These are phyloP conservation scores for Anarhynchus alexandrinus DNA, from an alignment of 2,113 vertebrate genomes.

Conservation along the genomic window DNA sequence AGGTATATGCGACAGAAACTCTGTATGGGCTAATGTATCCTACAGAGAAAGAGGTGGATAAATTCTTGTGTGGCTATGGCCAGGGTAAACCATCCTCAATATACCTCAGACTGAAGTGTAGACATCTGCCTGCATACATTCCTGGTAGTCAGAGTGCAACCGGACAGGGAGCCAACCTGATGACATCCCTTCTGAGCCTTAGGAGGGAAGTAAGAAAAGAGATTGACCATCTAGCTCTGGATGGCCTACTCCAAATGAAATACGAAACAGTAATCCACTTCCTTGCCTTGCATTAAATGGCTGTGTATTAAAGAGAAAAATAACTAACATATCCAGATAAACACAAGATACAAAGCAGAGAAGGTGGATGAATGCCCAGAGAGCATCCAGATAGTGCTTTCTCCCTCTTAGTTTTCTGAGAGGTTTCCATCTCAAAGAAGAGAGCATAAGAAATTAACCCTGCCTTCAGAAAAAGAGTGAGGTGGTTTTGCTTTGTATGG, in stretches of 20 bases:
- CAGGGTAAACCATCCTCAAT: not conserved
- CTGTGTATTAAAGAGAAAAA: not conserved
- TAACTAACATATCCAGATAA: not conserved
- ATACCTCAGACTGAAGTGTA: not conserved
- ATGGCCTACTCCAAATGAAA: not conserved
- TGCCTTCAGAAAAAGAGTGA: not conserved
- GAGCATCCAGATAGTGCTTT: not conserved
- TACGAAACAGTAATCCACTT: not conserved
- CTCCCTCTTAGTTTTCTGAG: not conserved
- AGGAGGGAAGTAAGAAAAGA: not conserved
- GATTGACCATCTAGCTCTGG: not conserved
- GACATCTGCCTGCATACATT: not conserved
- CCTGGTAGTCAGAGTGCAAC: not conserved
- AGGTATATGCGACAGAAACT: not conserved
- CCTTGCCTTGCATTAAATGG: not conserved
- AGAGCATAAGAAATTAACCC: not conserved
- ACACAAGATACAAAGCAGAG: not conserved
- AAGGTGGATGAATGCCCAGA: not conserved
- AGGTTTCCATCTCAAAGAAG: fast-evolving
- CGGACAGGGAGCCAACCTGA: not conserved
- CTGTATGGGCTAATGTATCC: not conserved
- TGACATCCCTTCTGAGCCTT: not conserved
- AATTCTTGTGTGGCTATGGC: not conserved
- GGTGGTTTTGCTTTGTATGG: not conserved
- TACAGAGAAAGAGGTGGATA: not conserved